Evolutionary conservation across 2,113 vertebrate species (phyloP), one percentile per base, ranked within the genome.

Genomic region (Atractosteus spatula): DNA sequence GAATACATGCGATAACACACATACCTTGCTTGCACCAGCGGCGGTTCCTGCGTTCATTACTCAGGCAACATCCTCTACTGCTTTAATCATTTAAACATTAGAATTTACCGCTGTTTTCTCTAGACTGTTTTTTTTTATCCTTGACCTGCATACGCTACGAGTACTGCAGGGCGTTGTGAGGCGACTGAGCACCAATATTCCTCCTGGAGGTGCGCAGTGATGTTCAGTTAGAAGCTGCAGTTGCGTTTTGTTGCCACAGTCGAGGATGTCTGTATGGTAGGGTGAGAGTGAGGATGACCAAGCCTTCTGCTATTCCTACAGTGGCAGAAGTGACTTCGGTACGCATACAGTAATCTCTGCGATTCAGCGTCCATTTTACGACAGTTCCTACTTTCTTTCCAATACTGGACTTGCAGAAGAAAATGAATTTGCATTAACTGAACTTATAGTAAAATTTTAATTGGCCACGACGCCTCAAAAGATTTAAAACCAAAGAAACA

Each of bases 11-110:
- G 29, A 29, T 29, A 71, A 41, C 61, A 8, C 62, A 55, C 70
- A 5, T 71, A 71, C 70, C 62, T 71, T 71, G 16, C 14, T 41
- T 45, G 44, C 12, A 16, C 47, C 62, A 54, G 70, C 47, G 3
- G 45, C 29, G 12, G 47, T 29, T 7, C 7, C 8, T 29, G 45
- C 29, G 64, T 42, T 16, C 8, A 42, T 29, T 29, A 29, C 1
- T 29, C 29, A 29, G 29, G 29, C 11, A 64, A 12, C 62, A 64
- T 63, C 62, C 17, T 63, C 45, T n/a, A n/a, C 44, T 51, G 14
- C 42, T 13, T 16, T 14, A 3, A 43, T 43, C 14, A 44, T 66
- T 66, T 44, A 43, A 14, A 10, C 43, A 65, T 2, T 12, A 11
- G 41, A 66, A 13, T 43, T 66, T 43, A 64, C 8, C 43, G 41